Base-by-base conservation (phyloP, 2,797 vertebrate species). In the Champsocephalus gunnari region DNA sequence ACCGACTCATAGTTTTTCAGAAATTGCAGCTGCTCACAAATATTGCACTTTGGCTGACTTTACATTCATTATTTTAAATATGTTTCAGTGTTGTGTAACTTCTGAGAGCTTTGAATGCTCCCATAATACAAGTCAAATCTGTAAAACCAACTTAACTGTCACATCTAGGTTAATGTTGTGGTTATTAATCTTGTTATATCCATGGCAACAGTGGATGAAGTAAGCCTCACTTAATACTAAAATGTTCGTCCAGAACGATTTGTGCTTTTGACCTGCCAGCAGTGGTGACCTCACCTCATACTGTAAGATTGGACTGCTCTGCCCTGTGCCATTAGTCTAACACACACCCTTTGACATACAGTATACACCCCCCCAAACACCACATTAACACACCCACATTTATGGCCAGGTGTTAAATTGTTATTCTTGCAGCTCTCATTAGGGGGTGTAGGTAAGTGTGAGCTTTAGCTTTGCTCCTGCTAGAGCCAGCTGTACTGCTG, bases 361-460 rank as follows among this genome's bases (percentile, higher is more conserved):
- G 51, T 68, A 49, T 54, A 59, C 17, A 54, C 10, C 38, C 47
- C 65, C 77, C 73, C 44, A 28, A 77, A 66, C 76, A 58, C 77
- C 77, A 84, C 68, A 75, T 66, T 87, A 81, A 81, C 66, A 67
- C 68, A 43, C 53, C 48, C 13, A 55, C 57, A 45, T 83, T 78
- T 84, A 87, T 84, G 89, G 56, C 74, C 84, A 85, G 73, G 73
- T 87, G 88, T 79, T 88, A 75, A 82, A 65, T 62, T 66, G 78
- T 56, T 73, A 67, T 70, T 77, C 61, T 75, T 56, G 51, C 57
- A 63, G 57, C 54, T 82, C 83, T 93, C 87, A 87, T 90, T 89
- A 89, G 83, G 76, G 60, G 62, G 19, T 77, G 89, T 88, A 86
- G 83, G 89, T 90, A 92, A 92, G 89, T 91, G 90, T 91, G 83